Evolutionary conservation across 2,888 invertebrate species (phyloP).

Genomic region (Eilema depressum): DNA sequence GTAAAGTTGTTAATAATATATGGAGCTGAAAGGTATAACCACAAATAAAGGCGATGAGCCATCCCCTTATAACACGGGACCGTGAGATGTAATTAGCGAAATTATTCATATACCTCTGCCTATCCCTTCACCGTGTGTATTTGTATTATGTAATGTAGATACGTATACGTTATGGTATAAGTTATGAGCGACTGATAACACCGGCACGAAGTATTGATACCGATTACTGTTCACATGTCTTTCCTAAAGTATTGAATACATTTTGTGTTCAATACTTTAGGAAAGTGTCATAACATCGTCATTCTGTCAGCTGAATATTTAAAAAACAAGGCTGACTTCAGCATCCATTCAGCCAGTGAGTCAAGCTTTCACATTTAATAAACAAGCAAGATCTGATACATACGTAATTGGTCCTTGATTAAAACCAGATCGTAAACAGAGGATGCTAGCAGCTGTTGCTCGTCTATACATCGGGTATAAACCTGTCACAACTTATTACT

Average conservation of each 20-base stretch:
- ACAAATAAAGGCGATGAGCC: background rate
- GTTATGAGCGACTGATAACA: background rate
- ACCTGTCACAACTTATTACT: constrained; percentile 50
- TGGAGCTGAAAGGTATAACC: background rate
- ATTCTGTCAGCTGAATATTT: background rate
- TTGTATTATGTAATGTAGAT: background rate
- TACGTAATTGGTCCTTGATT: constrained; percentile 59
- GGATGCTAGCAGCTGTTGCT: constrained; percentile 60
- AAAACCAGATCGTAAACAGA: constrained; percentile 60
- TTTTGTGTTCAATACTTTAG: background rate
- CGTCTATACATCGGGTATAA: constrained; percentile 57
- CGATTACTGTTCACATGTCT: background rate
- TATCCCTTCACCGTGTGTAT: background rate
- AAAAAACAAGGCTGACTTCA: background rate
- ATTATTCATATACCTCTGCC: background rate
- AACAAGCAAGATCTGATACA: constrained; percentile 8
- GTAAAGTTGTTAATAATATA: too few relatives aligned
- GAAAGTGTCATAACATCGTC: background rate
- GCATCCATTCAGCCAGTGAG: background rate
- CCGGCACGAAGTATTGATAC: background rate
- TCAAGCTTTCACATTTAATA: background rate
- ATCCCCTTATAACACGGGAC: background rate
- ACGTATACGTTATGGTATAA: background rate
- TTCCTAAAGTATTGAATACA: too few relatives aligned
- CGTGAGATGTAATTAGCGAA: background rate